Percentiles rank a stretch among this genome's conserved stretches.
These are phyloP conservation scores for Zosterops pallidus DNA, from an alignment of 2,113 vertebrate genomes.

Conservation along the genomic window DNA sequence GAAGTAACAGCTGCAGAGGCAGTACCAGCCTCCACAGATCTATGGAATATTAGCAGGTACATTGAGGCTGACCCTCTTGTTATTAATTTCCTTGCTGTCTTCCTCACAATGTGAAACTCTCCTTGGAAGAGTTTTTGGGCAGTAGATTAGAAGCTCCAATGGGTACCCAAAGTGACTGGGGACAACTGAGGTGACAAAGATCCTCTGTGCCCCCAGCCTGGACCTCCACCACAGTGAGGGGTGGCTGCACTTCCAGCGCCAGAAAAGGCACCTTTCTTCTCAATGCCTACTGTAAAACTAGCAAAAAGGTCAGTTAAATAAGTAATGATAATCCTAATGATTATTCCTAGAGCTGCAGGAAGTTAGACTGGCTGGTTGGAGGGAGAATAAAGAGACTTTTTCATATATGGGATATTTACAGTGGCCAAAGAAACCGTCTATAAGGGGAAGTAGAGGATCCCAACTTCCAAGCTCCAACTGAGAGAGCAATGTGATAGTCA, in stretches of 20 bases:
- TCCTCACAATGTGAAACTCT: not conserved
- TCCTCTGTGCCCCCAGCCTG: not conserved
- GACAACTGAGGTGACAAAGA: not conserved
- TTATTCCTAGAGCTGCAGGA: no score
- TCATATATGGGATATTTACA: not conserved
- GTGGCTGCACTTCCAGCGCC: not conserved
- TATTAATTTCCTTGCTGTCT: not conserved
- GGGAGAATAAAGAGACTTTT: not conserved
- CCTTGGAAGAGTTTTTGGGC: not conserved
- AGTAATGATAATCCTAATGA: not conserved
- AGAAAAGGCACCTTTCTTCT: not conserved
- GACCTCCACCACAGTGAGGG: not conserved
- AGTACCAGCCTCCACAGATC: not conserved
- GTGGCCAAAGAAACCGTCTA: not conserved
- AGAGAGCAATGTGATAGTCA: not conserved
- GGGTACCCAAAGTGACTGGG: not conserved
- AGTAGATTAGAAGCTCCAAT: not conserved
- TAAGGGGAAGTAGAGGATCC: not conserved
- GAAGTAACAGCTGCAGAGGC: constrained; percentile 6
- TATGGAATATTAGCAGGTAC: not conserved
- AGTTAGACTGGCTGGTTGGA: not conserved
- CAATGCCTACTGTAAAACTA: not conserved
- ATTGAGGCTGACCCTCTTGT: not conserved
- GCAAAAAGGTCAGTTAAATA: not conserved
- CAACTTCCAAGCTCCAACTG: not conserved